A percentile compares a stretch with the other conserved stretches of the same genome.
Evolutionary conservation across 2,888 invertebrate genomes (phyloP).

Genomic region (Creontiades dilutus): DNA sequence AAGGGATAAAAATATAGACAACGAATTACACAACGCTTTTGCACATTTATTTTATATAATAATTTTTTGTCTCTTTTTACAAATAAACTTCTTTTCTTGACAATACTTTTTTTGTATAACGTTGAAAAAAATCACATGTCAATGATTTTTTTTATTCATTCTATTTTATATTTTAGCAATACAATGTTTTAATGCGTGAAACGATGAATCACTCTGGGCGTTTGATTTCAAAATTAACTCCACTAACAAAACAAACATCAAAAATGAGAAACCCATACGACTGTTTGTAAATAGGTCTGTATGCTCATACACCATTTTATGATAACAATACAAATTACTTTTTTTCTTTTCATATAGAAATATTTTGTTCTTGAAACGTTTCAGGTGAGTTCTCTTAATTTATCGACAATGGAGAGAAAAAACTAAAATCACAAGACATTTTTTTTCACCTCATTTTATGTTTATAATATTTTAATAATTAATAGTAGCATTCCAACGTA

Average conservation of each 20-base stretch:
- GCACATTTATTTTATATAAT: slow-evolving; percentile 69
- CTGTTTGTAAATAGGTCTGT: not conserved
- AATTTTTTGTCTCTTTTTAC: slow-evolving; percentile 59
- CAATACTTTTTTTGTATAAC: slow-evolving; percentile 54
- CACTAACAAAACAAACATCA: not conserved
- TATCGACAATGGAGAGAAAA: not conserved
- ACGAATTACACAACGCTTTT: slow-evolving; percentile 65
- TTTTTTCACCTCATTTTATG: slow-evolving; percentile 11
- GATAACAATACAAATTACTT: not conserved
- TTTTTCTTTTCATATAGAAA: not conserved
- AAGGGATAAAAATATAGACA: not conserved
- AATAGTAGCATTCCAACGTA: slow-evolving; percentile 44
- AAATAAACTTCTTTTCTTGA: slow-evolving; percentile 62
- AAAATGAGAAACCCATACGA: not conserved
- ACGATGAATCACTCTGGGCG: slow-evolving; percentile 16
- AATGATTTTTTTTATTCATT: not conserved
- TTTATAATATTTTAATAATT: slow-evolving; percentile 47
- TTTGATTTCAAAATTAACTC: not conserved
- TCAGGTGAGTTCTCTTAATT: not conserved
- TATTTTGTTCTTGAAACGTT: not conserved
- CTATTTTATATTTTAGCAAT: slow-evolving; percentile 43
- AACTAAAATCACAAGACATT: slow-evolving; percentile 48
- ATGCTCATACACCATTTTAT: slow-evolving; percentile 7
- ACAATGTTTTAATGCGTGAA: slow-evolving; percentile 19
- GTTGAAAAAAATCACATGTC: slow-evolving; percentile 45